Base-by-base conservation (phyloP, 23 tunicate genomes). In the Trididemnum clinides region DNA sequence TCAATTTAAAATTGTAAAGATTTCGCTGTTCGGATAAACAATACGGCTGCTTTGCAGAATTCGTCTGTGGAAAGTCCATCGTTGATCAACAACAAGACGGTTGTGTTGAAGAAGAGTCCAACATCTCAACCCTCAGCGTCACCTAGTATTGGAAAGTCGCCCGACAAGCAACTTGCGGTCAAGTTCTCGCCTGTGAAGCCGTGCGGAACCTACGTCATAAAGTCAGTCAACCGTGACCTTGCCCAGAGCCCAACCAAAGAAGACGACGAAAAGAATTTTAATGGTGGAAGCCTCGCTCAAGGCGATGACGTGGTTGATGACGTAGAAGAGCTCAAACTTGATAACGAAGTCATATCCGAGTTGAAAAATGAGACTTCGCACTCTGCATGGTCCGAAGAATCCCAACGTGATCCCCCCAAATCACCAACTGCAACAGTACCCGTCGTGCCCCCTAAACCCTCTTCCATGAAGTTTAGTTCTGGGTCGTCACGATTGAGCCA, bases 131-230 rank as follows among this genome's bases (percentile, higher is more conserved):
- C 66, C 10, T 84, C 90, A 15, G 77, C 84, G 32, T 18, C 80
- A 2, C 29, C 28, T 10, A 37, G 57, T 19, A 29, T 5, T 2
- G 38, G 12, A 37, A 29, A 32, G 31, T 21, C 57, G 5, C 20
- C 50, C 2, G 37, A 51, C 12, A 51, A 51, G 65, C 49, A 51
- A 28, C 66, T 78, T 23, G 83, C 83, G 21, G 66, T 37, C 83
- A 78, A 78, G 2, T 78, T 78, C 66, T 15, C 5, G 27, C 83
- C 83, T 25, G 10, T 78, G 7, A 51, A 51, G n/a, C 49, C 26
- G 34, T 2, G 1, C n/a, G 83, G 83, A 34, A 78, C 83, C 3
- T 78, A 78, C 66, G 83, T 78, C 39, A 78, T 78, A 30, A 78
- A 51, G 22, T 78, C 83, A 3, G 4, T 78, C 20, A 37, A 78